Conservation (phyloP, 2,888 invertebrate species). For the Crematogaster levior region DNA sequence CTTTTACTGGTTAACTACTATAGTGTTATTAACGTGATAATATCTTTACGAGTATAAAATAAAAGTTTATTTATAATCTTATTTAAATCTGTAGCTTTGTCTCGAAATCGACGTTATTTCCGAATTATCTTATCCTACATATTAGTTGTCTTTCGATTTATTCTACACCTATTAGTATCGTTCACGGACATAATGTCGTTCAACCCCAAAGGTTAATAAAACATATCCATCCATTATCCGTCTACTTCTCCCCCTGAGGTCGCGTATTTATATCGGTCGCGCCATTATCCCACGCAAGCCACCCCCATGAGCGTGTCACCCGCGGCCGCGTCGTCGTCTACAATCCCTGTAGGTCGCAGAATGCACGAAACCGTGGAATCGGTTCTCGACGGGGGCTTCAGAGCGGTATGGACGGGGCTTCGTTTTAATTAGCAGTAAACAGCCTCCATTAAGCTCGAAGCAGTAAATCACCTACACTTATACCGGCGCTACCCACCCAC, state of each 20-base stretch:
- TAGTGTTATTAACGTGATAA: too few species aligned
- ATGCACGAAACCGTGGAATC: slow-evolving; percentile 72
- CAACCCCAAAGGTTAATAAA: slow-evolving; percentile 42
- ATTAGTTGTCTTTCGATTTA: not conserved
- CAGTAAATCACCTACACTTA: slow-evolving; percentile 84
- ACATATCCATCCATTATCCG: slow-evolving; percentile 40
- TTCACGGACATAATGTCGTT: slow-evolving; percentile 14
- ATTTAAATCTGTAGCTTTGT: not conserved
- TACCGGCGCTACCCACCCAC: slow-evolving; percentile 69
- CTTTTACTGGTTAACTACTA: not conserved
- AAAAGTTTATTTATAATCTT: too few species aligned
- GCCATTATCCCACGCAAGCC: slow-evolving; percentile 39
- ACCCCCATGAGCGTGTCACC: slow-evolving; percentile 38
- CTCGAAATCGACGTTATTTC: not conserved
- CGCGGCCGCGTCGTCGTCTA: not conserved
- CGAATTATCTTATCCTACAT: slow-evolving; percentile 15
- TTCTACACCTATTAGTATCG: not conserved
- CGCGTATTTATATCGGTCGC: slow-evolving; percentile 49
- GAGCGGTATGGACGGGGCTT: slow-evolving; percentile 81
- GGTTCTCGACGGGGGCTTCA: slow-evolving; percentile 68
- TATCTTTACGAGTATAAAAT: too few species aligned
- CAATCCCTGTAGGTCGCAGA: slow-evolving; percentile 39
- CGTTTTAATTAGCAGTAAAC: slow-evolving; percentile 85
- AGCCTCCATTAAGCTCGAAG: slow-evolving; percentile 83
- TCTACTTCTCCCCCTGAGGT: slow-evolving; percentile 8